phyloP scores from a whole-genome alignment of 2,797 vertebrate genomes.

The Taeniopygia guttata region DNA sequence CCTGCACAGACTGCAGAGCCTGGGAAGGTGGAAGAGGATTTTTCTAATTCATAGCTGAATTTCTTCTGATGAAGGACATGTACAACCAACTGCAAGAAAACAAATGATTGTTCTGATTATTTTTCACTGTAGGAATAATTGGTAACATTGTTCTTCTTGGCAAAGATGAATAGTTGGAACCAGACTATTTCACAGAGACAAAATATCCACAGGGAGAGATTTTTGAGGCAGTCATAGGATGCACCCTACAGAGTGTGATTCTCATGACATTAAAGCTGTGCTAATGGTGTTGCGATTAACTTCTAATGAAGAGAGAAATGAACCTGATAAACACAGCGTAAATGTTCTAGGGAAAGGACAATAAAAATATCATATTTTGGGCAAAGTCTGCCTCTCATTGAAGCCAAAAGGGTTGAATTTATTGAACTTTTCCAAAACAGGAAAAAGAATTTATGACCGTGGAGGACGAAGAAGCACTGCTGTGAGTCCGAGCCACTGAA shows the following conservation, averaged over 20 bases:
- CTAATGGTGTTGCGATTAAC: background rate
- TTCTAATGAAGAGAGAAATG: conserved; percentile 24
- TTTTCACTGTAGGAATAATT: conserved; percentile 61
- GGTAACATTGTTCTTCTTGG: conserved; percentile 65
- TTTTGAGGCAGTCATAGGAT: conserved; percentile 59
- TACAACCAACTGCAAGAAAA: conserved; percentile 31
- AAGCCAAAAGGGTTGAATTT: background rate
- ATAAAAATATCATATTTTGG: conserved; percentile 34
- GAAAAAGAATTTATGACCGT: conserved; percentile 31
- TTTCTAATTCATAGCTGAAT: conserved; percentile 1
- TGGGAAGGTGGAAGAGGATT: background rate
- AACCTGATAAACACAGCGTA: conserved; percentile 26
- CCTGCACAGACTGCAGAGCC: background rate
- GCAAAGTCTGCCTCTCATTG: conserved; percentile 6
- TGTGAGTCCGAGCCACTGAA: conserved; percentile 11
- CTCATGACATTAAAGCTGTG: conserved; percentile 57
- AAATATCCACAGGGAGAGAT: conserved; percentile 64
- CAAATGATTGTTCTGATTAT: conserved; percentile 55
- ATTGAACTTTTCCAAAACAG: conserved; percentile 32
- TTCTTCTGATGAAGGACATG: conserved; percentile 42
- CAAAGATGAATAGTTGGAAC: conserved; percentile 65
- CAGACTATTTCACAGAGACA: conserved; percentile 41
- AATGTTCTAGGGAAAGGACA: conserved; percentile 7
- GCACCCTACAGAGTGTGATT: conserved; percentile 62
- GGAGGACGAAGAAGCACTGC: conserved; percentile 12